Evolutionary conservation across 2,113 vertebrate species (phyloP).

Genomic region (Serinus canaria): DNA sequence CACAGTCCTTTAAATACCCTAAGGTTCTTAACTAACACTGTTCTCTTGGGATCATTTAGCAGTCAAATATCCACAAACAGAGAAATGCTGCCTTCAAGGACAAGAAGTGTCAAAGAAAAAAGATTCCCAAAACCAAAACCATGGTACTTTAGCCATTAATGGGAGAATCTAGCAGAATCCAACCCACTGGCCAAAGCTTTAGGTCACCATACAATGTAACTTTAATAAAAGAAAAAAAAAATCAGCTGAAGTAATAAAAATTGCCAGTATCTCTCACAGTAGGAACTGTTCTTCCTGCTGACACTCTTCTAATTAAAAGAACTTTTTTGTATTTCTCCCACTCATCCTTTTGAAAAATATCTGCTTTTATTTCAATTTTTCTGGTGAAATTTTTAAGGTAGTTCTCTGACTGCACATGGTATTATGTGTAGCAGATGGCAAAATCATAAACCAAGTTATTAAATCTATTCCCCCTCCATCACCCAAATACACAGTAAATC

Average conservation of each 20-base stretch:
- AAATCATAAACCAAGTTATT: constrained; percentile 37
- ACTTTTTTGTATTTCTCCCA: not conserved
- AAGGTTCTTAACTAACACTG: not conserved
- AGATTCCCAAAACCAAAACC: not conserved
- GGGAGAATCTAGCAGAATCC: not conserved
- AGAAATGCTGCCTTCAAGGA: not conserved
- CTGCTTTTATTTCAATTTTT: not conserved
- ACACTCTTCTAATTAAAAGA: not conserved
- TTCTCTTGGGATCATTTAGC: not conserved
- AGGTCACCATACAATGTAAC: not conserved
- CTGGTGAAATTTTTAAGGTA: not conserved
- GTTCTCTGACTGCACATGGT: not conserved
- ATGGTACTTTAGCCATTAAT: not conserved
- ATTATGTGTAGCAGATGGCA: not conserved
- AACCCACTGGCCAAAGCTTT: not conserved
- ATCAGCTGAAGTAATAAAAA: not conserved
- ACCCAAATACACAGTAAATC: not conserved
- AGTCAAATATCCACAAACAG: not conserved
- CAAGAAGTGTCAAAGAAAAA: not conserved
- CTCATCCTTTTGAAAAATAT: not conserved
- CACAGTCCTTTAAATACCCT: not conserved
- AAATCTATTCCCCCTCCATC: not conserved
- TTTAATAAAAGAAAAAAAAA: not conserved
- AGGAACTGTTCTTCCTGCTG: not conserved
- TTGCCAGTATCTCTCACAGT: not conserved